These are phyloP conservation scores for Lissocephala sabroskyi DNA, from an alignment of 2,888 invertebrate genomes.

Conservation along the genomic window DNA sequence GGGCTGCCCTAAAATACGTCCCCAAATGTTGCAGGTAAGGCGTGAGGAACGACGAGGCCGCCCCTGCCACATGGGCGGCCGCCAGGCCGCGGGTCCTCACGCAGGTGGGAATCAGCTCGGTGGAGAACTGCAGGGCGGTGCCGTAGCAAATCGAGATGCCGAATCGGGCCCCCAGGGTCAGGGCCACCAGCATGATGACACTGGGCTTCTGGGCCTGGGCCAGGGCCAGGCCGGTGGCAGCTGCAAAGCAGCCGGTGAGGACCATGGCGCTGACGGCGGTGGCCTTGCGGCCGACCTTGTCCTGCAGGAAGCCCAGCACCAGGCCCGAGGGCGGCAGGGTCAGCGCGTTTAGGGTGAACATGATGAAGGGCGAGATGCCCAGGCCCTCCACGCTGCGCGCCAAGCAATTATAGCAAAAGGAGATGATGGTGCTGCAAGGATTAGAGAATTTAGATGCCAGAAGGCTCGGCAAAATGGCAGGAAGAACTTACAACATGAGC, in stretches of 20 bases:
- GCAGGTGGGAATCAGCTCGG: conserved; percentile 77
- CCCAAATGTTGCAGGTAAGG: conserved; percentile 74
- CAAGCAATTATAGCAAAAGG: conserved; percentile 75
- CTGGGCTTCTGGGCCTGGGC: conserved; percentile 48
- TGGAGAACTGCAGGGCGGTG: conserved; percentile 76
- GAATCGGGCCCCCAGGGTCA: conserved; percentile 74
- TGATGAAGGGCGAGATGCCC: conserved; percentile 74
- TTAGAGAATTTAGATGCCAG: no score
- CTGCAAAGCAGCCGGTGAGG: conserved; percentile 73
- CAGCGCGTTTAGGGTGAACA: conserved; percentile 74
- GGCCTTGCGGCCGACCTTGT: conserved; percentile 72
- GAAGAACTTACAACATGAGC: conserved; percentile 74
- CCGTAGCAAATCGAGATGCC: conserved; percentile 76
- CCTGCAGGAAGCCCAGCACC: conserved; percentile 50
- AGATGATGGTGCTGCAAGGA: conserved; percentile 74
- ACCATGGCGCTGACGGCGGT: conserved; percentile 73
- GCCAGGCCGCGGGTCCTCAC: conserved; percentile 77
- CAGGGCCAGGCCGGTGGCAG: conserved; percentile 71
- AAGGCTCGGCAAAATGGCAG: no score
- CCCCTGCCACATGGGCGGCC: conserved; percentile 76
- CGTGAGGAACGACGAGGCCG: conserved; percentile 75
- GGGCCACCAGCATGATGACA: conserved; percentile 65
- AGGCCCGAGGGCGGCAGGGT: conserved; percentile 74
- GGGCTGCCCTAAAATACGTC: conserved; percentile 69
- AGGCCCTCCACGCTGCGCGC: conserved; percentile 75